Percentiles rank a stretch among this genome's conserved stretches.
phyloP scores from a whole-genome alignment of 2,113 vertebrate genomes.

The Castor canadensis region DNA sequence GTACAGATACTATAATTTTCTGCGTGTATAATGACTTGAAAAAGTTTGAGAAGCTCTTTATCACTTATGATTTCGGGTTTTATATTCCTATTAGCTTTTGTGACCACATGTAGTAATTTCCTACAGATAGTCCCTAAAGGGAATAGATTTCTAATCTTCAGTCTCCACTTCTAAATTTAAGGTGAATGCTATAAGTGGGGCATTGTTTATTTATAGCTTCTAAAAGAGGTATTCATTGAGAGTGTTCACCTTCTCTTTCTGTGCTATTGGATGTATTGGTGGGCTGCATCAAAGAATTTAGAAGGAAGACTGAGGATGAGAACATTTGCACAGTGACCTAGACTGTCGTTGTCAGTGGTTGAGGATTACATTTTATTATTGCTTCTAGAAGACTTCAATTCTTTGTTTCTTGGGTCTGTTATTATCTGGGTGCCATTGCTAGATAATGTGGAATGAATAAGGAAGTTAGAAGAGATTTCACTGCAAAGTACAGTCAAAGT shows the following conservation, averaged over 20 bases:
- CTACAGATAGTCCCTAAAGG: not conserved
- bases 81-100: not conserved
- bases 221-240: not conserved
- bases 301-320: not conserved
- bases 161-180: conserved; percentile 26
- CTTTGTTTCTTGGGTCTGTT: not conserved
- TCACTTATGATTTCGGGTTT: not conserved
- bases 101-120: not conserved
- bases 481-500: not conserved
- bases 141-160: not conserved
- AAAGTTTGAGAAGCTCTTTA: not conserved
- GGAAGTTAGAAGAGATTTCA: not conserved
- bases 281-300: not conserved
- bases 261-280: not conserved
- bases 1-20: not conserved
- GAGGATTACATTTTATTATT: not conserved
- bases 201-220: not conserved
- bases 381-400: not conserved
- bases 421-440: not conserved
- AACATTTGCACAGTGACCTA: not conserved
- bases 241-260: not conserved
- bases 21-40: not conserved
- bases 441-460: not conserved
- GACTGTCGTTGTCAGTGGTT: not conserved
- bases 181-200: not conserved